Conservation (phyloP, 2,888 invertebrate genomes). For the Euzophera pinguis region DNA sequence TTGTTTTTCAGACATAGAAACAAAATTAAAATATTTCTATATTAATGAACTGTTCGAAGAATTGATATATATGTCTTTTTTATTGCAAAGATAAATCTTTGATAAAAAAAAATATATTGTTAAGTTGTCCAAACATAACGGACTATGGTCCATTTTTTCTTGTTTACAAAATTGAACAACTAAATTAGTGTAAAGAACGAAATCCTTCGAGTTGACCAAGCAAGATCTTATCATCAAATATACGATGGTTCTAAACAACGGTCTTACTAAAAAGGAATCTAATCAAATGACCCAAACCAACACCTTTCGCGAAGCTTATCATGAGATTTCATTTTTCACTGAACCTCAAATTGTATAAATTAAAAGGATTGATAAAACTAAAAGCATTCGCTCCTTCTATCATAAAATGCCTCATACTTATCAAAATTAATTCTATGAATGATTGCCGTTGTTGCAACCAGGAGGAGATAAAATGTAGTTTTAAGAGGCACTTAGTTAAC, state of each 20-base stretch:
- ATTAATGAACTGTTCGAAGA: no score
- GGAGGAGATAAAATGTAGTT: conserved; percentile 46
- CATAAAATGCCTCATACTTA: conserved; percentile 62
- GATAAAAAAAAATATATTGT: not conserved
- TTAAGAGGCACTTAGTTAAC: conserved; percentile 30
- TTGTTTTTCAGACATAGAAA: no score
- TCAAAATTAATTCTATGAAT: conserved; percentile 73
- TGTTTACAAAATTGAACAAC: conserved; percentile 41
- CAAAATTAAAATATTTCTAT: no score
- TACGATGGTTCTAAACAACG: conserved; percentile 43
- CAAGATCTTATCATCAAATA: conserved; percentile 47
- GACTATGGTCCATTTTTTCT: conserved; percentile 22
- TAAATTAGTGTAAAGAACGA: conserved; percentile 46
- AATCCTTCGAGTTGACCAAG: conserved; percentile 33
- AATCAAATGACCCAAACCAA: conserved; percentile 37
- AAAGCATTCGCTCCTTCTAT: conserved; percentile 74
- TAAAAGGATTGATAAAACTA: conserved; percentile 61
- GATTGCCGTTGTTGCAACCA: conserved; percentile 52
- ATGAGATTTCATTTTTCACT: conserved; percentile 58
- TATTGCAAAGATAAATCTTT: not conserved
- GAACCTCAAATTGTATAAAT: conserved; percentile 47
- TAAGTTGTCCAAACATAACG: conserved; percentile 12
- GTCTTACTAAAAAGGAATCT: conserved; percentile 28
- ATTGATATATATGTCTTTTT: not conserved
- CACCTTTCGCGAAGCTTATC: conserved; percentile 49